phyloP scores from a whole-genome alignment of 2,113 vertebrate species.

The Dromiciops gliroides region DNA sequence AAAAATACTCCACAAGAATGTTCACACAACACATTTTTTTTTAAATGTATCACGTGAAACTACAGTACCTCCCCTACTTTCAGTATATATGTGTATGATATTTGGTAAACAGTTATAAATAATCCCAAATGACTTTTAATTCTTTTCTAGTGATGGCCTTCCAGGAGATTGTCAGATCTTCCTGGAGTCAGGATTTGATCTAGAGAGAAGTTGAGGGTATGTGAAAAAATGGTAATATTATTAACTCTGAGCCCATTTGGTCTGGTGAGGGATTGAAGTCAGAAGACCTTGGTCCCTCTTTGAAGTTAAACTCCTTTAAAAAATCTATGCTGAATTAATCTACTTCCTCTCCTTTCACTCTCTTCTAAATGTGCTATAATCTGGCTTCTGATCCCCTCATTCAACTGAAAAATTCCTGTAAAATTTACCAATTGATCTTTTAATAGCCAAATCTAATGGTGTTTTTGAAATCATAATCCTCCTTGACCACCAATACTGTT shows the following conservation, averaged over 20 bases:
- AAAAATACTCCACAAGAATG: slow-evolving; percentile 36
- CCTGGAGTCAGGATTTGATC: not conserved
- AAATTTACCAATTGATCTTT: not conserved
- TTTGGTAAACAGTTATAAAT: slow-evolving; percentile 48
- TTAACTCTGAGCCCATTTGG: not conserved
- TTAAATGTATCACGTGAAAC: slow-evolving; percentile 32
- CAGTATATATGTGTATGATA: slow-evolving; percentile 38
- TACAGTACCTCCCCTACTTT: not conserved
- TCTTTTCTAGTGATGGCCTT: slow-evolving; percentile 5
- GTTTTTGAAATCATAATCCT: not conserved
- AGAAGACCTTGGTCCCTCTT: not conserved
- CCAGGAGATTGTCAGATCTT: not conserved
- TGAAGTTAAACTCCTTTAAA: not conserved
- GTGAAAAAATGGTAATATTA: not conserved
- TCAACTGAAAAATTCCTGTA: not conserved
- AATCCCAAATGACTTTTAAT: slow-evolving; percentile 21
- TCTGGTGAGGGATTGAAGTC: not conserved
- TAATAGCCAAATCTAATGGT: not conserved
- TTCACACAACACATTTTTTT: slow-evolving; percentile 49
- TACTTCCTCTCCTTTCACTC: not conserved
- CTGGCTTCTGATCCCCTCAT: not conserved
- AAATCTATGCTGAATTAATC: not conserved
- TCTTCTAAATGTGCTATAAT: not conserved
- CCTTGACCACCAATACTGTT: not conserved
- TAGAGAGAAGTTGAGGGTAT: not conserved